Base-by-base conservation (phyloP, 2,113 vertebrate species). In the Girardinichthys multiradiatus region DNA sequence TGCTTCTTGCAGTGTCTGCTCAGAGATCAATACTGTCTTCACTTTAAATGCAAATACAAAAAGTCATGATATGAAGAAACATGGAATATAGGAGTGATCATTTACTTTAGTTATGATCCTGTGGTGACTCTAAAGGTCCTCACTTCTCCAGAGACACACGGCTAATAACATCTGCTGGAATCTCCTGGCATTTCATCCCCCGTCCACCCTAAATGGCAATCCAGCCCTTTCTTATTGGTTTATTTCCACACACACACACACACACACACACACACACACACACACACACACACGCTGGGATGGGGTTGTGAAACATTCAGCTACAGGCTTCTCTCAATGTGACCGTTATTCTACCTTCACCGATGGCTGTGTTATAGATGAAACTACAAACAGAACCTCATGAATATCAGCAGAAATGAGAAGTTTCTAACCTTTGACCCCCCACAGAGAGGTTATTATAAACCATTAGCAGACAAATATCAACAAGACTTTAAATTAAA, bases 161-260 rank as follows among this genome's bases (percentile, higher is more conserved):
- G 65, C 42, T 86, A 91, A 91, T 91, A 69, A 35, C 83, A 89
- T 90, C 77, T 83, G 71, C 78, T 68, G 69, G 59, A n/a, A 81
- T 84, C 81, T 86, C 42, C 69, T 74, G 72, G 70, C 72, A 88
- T 90, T 90, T 87, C 74, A 87, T 89, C 87, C 86, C 84, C 79
- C 80, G 70, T 19, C 77, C 4, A 39, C 72, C 79, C 77, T 82
- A 81, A 86, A 84, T 84, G 80, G 85, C 85, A 80, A 77, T 42
- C 31, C 65, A 45, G 64, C 54, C 65, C 66, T 74, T 31, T 62
- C 64, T 87, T 76, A 90, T 82, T 90, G 76, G 80, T 86, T 87
- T 86, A 57, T 64, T 65, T 71, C 67, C 72, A 77, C 37, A 58
- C 67, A 69, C 51, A 77, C 21, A 37, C 51, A 33, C n/a, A n/a